Conservation (phyloP, 2,797 vertebrate genomes). For the Pipistrellus pygmaeus region DNA sequence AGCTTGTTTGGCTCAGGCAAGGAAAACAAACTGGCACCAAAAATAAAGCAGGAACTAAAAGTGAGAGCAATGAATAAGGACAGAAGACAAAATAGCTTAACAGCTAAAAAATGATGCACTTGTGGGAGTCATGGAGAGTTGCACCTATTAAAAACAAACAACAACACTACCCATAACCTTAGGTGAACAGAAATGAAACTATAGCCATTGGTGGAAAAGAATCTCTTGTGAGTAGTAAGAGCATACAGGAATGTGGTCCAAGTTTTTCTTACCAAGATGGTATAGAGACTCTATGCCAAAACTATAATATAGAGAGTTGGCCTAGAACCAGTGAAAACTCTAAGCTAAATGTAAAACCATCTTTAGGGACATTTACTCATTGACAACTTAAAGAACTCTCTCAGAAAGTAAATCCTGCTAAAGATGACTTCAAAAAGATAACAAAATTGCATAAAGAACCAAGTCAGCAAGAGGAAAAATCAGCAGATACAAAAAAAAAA, state of each 20-base stretch:
- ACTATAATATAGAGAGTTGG: slow-evolving; percentile 21
- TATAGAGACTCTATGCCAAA: not conserved
- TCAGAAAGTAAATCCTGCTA: slow-evolving; percentile 48
- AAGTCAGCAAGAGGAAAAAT: not conserved
- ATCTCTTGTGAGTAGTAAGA: not conserved
- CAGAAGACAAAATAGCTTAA: slow-evolving; percentile 39
- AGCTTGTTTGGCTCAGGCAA: not conserved
- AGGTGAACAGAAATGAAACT: not conserved
- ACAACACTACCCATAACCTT: not conserved
- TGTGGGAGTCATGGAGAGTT: not conserved
- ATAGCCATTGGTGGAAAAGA: not conserved
- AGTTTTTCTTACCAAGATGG: not conserved
- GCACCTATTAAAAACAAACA: slow-evolving; percentile 36
- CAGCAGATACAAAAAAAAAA: not conserved
- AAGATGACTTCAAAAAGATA: not conserved
- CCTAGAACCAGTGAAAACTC: slow-evolving; percentile 10
- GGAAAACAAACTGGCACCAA: slow-evolving; percentile 33
- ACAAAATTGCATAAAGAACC: slow-evolving; percentile 23
- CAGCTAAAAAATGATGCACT: not conserved
- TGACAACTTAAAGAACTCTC: not conserved
- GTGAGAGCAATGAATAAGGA: slow-evolving; percentile 53
- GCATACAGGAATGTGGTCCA: not conserved
- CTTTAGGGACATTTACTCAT: not conserved
- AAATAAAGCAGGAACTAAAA: slow-evolving; percentile 54
- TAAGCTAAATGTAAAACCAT: slow-evolving; percentile 47